Percentiles rank a stretch among this genome's conserved stretches.
These are phyloP conservation scores for Zaprionus inermis DNA, from an alignment of 1,140 invertebrate species.

Conservation along the genomic window DNA sequence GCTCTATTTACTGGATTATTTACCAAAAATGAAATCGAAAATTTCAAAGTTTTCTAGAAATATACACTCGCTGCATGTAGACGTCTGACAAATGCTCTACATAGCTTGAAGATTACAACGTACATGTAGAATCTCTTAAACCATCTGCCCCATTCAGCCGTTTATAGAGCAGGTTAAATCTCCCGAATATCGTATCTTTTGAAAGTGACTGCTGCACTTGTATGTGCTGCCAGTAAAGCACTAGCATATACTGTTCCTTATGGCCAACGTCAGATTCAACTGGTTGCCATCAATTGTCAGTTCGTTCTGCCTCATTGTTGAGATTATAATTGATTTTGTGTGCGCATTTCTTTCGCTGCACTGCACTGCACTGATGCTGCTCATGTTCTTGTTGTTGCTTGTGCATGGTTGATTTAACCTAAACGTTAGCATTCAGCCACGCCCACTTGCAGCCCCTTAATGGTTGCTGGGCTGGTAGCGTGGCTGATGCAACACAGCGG, in stretches of 20 bases:
- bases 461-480: slow-evolving; percentile 25
- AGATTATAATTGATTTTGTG: slow-evolving; percentile 74
- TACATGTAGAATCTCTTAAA: neutral
- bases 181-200: neutral
- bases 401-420: slow-evolving; percentile 35
- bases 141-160: no score
- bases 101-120: neutral
- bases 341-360: neutral
- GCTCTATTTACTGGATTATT: neutral
- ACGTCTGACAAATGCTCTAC: neutral
- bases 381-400: slow-evolving; percentile 9
- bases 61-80: no score
- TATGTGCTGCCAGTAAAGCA: no score
- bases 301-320: slow-evolving; percentile 23
- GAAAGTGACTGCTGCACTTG: no score
- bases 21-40: neutral
- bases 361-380: slow-evolving; percentile 3
- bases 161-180: neutral
- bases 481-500: slow-evolving; percentile 50
- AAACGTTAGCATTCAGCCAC: slow-evolving; percentile 59
- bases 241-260: no score
- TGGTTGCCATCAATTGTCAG: slow-evolving; percentile 77
- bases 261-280: slow-evolving; percentile 24
- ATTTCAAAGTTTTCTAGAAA: neutral
- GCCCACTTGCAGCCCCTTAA: slow-evolving; percentile 13